These are phyloP conservation scores for Riptortus pedestris DNA, from an alignment of 1,140 invertebrate genomes.

Conservation along the genomic window DNA sequence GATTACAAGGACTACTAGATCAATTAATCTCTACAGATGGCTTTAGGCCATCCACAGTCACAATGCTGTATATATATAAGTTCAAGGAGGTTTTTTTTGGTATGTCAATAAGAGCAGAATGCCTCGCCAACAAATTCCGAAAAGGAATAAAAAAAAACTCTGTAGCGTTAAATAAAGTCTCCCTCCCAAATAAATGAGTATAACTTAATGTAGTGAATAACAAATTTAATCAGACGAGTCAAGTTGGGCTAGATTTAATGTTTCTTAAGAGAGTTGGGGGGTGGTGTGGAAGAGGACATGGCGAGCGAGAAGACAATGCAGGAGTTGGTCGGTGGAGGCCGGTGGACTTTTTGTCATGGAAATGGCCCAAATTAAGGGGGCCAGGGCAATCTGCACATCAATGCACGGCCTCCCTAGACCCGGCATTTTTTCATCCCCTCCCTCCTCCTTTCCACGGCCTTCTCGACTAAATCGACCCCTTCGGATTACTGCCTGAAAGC, in stretches of 20 bases:
- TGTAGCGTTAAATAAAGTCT: neutral
- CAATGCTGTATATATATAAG: too few species aligned
- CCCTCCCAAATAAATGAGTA: too few species aligned
- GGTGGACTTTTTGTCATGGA: slow-evolving; percentile 10
- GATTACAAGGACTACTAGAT: too few species aligned
- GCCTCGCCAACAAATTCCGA: too few species aligned
- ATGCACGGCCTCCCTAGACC: neutral
- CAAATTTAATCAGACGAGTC: neutral
- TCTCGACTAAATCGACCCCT: neutral
- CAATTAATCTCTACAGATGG: too few species aligned
- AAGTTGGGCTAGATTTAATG: slow-evolving; percentile 5
- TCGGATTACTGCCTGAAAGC: neutral
- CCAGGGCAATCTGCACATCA: slow-evolving; percentile 11
- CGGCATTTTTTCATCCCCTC: neutral
- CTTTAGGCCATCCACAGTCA: too few species aligned
- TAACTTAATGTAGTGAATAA: neutral
- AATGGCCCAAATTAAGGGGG: slow-evolving; percentile 4
- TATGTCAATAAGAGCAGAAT: too few species aligned
- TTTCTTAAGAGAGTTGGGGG: neutral
- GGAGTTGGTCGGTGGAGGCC: neutral
- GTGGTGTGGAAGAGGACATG: neutral
- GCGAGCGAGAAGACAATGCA: slow-evolving; percentile 9
- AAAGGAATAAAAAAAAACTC: neutral
- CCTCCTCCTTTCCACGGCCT: neutral
- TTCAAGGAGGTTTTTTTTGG: too few species aligned